Base-by-base conservation (phyloP, 2,113 vertebrate genomes). In the Bagarius yarrelli region DNA sequence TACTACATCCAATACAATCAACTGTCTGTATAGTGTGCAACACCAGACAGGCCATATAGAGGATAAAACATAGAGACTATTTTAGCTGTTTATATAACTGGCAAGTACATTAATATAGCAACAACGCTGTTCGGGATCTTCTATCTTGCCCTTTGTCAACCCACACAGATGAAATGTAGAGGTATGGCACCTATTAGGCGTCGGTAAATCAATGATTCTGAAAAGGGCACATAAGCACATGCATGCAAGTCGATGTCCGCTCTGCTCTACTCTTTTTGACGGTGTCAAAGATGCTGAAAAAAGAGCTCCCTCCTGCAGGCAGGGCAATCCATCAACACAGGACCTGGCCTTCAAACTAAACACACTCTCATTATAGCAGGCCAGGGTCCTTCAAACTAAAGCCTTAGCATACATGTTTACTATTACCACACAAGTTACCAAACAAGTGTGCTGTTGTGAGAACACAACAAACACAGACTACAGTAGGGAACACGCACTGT, bases 281-380 rank as follows among this genome's bases (percentile, higher is more conserved):
- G 76, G 76, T 86, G 80, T 86, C 84, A 85, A 81, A 70, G 61
- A 81, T 76, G 78, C 61, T 71, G 76, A 71, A 78, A 80, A 78
- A 67, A 78, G 64, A 55, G 18, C 52, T 55, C 74, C 55, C 78
- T 79, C 77, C 85, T 82, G 78, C 74, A 85, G 81, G 84, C 85
- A 80, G 70, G 23, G 83, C 82, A 85, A 86, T 88, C 85, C 84
- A 87, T 88, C 85, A 88, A 81, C 81, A 73, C 80, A 75, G 83
- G 82, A 59, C 83, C 86, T 85, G 82, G 87, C 84, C 85, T 88
- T 89, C 84, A 87, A 84, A 86, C 88, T 84, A 88, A 89, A 87
- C 87, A 87, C 84, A 82, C 88, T 83, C 86, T 88, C 87, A 86
- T 89, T 88, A 88, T 83, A 85, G 85, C 44, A 82, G 86, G 84